Evolutionary conservation across 2,113 vertebrate genomes (phyloP), one percentile per base, ranked within the genome.

Genomic region (Ranitomeya imitator): DNA sequence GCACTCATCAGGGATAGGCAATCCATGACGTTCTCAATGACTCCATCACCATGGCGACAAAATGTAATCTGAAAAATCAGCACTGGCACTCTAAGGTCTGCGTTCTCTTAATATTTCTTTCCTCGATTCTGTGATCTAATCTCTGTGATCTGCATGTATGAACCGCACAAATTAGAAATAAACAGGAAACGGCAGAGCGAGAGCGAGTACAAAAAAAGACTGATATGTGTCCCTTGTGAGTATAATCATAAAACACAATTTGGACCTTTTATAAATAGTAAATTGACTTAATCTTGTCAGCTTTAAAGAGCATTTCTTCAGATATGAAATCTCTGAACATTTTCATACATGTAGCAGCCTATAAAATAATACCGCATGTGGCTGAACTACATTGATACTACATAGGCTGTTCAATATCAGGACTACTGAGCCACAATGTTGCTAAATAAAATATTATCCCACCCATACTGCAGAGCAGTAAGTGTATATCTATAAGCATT

Each of bases 1-100:
- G 71, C 67, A 78, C 87, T 88, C 80, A 84, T 88, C 80, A 88
- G 61, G 59, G 69, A 45, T n/a, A 84, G 87, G 45, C 81, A 73
- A 84, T 54, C 71, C 60, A 84, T 78, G 73, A 88, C 21, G 45
- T 73, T 88, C 73, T 84, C 81, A 79, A 77, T 69, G 81, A 78
- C 60, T 84, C 81, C 23, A 88, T 88, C 73, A 69, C 87, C 87
- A 88, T 88, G 87, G 87, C 31, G 51, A 88, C 87, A 78, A 84
- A 88, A 77, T 83, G 31, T 79, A 84, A 88, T 84, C 73, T 88
- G 67, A 37, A 84, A 88, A 84, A 88, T 84, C 81, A 84, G 78
- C 87, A 83, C 55, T 57, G 71, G n/a, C 59, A 84, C 60, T 60
- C 21, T 21, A 61, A 84, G 3, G 51, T 55, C 51, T 83, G 71